Evolutionary conservation across 2,888 invertebrate species (phyloP).

Genomic region (Globia sparganii): DNA sequence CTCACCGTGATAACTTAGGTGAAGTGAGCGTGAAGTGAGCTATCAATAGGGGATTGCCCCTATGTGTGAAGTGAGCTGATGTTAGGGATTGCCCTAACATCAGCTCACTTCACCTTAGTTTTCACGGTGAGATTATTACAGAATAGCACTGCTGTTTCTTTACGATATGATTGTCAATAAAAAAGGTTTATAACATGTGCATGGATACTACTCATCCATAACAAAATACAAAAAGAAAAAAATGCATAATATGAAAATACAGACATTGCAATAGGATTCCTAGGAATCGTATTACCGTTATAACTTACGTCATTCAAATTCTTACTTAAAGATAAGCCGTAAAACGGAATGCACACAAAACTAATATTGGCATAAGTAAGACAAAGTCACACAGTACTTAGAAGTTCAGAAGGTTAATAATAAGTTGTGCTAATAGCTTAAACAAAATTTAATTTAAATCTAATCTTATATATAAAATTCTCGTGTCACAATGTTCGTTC

Average conservation of each 20-base stretch:
- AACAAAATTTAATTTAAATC: no score
- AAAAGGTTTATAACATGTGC: background rate
- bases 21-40: no score
- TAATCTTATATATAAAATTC: no score
- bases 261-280: background rate
- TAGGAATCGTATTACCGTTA: background rate
- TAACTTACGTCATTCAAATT: slow-evolving; percentile 12
- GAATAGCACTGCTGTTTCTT: no score
- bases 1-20: no score
- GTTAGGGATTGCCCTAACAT: no score
- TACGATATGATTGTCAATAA: background rate
- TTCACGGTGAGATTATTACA: no score
- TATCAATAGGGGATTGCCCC: no score
- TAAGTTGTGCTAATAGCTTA: background rate
- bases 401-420: slow-evolving; percentile 21
- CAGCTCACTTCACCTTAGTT: no score
- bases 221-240: background rate
- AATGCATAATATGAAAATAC: background rate
- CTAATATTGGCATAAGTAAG: slow-evolving; percentile 34
- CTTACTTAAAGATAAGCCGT: background rate
- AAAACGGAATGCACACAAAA: slow-evolving; percentile 38
- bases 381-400: slow-evolving; percentile 8
- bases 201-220: background rate
- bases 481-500: no score
- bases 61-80: no score